Conservation (phyloP, 2,113 vertebrate genomes). For the Donacobius atricapilla region DNA sequence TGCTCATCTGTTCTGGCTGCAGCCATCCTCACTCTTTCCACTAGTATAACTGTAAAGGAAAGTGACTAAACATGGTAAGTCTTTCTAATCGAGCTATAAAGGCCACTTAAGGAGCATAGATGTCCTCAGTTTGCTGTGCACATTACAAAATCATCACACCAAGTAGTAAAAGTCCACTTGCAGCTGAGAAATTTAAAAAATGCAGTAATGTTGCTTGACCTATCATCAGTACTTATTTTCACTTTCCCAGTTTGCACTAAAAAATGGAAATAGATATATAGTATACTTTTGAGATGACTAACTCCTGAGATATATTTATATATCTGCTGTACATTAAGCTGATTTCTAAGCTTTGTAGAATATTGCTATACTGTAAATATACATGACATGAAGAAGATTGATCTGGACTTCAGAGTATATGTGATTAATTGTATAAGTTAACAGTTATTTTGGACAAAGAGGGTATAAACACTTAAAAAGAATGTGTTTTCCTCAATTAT, state of each 20-base stretch:
- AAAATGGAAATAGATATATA: neutral
- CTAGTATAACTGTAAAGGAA: neutral
- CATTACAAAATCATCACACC: neutral
- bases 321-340: neutral
- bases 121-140: neutral
- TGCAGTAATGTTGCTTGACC: neutral
- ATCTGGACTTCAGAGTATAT: neutral
- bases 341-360: neutral
- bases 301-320: neutral
- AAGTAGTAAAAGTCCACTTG: neutral
- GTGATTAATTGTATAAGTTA: neutral
- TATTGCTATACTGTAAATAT: neutral
- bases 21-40: neutral
- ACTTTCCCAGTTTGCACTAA: neutral
- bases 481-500: neutral
- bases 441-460: neutral
- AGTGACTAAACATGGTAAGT: neutral
- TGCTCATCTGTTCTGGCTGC: neutral
- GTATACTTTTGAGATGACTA: neutral
- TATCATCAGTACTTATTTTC: neutral
- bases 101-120: neutral
- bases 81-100: neutral
- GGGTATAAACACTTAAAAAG: neutral
- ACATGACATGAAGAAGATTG: neutral
- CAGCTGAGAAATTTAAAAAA: neutral